Evolutionary conservation across 2,888 invertebrate species (phyloP), one percentile per base, ranked within the genome.

Genomic region (Eumerus sabulonum): DNA sequence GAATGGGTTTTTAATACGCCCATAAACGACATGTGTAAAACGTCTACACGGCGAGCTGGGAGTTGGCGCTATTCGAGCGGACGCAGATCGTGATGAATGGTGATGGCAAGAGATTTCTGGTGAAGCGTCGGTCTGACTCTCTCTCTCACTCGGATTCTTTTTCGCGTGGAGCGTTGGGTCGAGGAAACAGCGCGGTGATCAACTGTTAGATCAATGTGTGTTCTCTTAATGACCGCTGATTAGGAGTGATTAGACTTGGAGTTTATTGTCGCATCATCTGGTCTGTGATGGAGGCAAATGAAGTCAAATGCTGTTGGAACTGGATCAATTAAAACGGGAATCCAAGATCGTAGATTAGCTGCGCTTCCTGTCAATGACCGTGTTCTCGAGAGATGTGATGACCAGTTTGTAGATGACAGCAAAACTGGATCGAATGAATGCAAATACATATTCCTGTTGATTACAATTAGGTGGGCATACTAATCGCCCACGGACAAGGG

Each of bases 1-100:
- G 57, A 77, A 77, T 73, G 73, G 73, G 9, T 67, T 77, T 77
- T 77, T 79, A 79, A 79, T 79, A 68, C 59, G 73, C 36, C 68
- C 73, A 79, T 79, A 73, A 79, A 79, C 63, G 73, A 54, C 59
- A 54, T 73, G 73, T 60, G 73, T 73, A 63, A 63, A 73, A 63
- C 63, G 63, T 60, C 73, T 59, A 67, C 11, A 54, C n/a, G n/a
- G 27, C 7, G 59, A 56, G 50, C 18, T 48, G 4, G 1, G 48
- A 59, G 47, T 60, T 51, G 63, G 73, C 48, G 67, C 67, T 76
- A 70, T 64, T 7, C 51, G 53, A 59, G 50, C 47, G 16, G 42
- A 40, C 42, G 27, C 59, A 48, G 18, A 68, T 68, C 73, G 47
- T 63, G 63, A 79, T 63, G 53, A 59, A 73, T 73, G 73, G 59